These are phyloP conservation scores for Lepus timidus DNA, from an alignment of 2,113 vertebrate species.

Conservation along the genomic window DNA sequence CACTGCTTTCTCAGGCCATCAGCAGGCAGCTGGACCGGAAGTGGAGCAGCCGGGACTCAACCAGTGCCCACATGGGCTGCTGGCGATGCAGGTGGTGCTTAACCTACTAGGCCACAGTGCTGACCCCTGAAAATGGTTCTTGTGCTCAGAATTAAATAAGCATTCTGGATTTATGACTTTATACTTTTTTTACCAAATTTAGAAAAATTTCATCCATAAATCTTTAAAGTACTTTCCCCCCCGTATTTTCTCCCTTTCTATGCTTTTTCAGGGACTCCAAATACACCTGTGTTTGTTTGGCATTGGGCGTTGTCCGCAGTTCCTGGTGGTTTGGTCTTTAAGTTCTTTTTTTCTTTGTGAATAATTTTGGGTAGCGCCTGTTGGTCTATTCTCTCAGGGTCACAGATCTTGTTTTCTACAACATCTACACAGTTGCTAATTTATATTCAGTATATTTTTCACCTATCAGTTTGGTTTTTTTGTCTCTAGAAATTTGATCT, in stretches of 20 bases:
- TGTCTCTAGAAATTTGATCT: background rate
- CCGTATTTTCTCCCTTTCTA: background rate
- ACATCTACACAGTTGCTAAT: background rate
- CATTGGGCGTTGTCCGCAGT: background rate
- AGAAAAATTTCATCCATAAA: background rate
- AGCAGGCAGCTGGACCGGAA: too few species aligned
- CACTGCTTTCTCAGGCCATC: too few species aligned
- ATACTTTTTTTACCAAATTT: background rate
- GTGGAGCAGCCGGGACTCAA: too few species aligned
- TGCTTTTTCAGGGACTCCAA: background rate
- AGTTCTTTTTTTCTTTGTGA: background rate
- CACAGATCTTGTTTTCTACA: background rate
- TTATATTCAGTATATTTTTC: background rate
- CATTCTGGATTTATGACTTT: background rate
- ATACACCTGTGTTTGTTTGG: background rate
- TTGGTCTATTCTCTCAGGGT: conserved; percentile 5
- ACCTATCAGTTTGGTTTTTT: background rate
- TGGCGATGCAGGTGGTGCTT: too few species aligned
- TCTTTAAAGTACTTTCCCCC: conserved; percentile 5
- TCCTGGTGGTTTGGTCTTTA: background rate
- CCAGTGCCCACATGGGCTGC: too few species aligned
- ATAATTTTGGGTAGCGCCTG: background rate
- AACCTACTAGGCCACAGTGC: too few species aligned
- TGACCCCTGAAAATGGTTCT: background rate
- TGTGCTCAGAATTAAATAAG: background rate